phyloP scores from a whole-genome alignment of 2,888 invertebrate species.

The Eupithecia exiguata region DNA sequence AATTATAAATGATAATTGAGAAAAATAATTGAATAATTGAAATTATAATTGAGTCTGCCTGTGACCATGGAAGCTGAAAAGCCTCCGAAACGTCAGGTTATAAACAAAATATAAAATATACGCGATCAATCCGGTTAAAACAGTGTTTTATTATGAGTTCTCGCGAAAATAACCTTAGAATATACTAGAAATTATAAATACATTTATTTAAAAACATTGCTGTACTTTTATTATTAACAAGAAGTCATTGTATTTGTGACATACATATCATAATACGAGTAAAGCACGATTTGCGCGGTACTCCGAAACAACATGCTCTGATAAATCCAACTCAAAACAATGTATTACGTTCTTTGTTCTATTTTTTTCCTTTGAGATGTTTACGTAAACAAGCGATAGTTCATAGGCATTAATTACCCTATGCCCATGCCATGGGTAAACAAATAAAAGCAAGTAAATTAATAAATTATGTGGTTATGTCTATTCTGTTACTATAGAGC shows the following conservation, averaged over 20 bases:
- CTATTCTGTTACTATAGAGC: background rate
- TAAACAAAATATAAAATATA: too few species aligned
- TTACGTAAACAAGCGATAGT: background rate
- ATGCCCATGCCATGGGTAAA: background rate
- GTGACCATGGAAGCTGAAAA: too few species aligned
- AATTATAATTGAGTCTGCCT: too few species aligned
- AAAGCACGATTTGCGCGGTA: constrained; percentile 22
- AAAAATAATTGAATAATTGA: too few species aligned
- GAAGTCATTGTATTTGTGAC: constrained; percentile 1
- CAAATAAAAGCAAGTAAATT: background rate
- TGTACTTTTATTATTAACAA: background rate
- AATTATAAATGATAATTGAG: too few species aligned
- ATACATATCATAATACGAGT: background rate
- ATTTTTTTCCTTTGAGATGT: background rate
- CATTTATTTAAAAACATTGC: background rate
- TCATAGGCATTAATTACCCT: background rate
- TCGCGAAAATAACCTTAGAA: too few species aligned
- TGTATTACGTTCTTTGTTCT: constrained; percentile 6
- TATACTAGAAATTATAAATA: too few species aligned
- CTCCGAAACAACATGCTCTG: constrained; percentile 54
- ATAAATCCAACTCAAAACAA: constrained; percentile 39
- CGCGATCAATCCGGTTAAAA: too few species aligned
- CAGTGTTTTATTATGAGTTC: too few species aligned
- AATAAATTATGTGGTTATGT: background rate
- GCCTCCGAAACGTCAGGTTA: too few species aligned